These are phyloP conservation scores for Apodemus sylvaticus DNA, from an alignment of 2,113 vertebrate species.

Conservation along the genomic window DNA sequence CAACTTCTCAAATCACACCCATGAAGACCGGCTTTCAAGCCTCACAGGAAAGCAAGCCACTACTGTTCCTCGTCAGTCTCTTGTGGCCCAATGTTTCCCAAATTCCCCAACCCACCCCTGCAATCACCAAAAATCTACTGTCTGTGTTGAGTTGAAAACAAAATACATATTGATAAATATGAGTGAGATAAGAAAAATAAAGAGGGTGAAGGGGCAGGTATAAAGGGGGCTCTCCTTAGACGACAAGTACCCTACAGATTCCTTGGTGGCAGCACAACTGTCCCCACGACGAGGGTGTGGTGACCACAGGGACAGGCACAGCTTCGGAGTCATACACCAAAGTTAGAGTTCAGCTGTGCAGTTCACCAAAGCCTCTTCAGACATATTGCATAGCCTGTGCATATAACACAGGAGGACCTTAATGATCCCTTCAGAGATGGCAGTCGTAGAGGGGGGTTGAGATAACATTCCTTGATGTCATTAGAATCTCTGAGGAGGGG, in stretches of 20 bases:
- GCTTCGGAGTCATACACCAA: neutral
- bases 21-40: too few species aligned
- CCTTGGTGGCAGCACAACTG: neutral
- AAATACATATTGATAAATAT: neutral
- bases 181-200: neutral
- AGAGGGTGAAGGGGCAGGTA: fast-evolving
- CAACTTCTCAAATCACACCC: neutral
- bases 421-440: neutral
- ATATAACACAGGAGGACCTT: neutral
- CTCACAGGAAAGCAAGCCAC: neutral
- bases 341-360: neutral
- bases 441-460: too few species aligned
- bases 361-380: neutral
- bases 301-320: neutral
- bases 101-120: neutral
- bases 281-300: fast-evolving
- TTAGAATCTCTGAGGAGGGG: neutral
- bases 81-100: neutral
- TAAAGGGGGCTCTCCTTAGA: neutral
- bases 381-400: fast-evolving
- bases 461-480: fast-evolving
- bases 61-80: neutral
- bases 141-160: neutral
- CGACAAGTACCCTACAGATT: neutral
- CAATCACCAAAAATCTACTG: neutral